phyloP scores from a whole-genome alignment of 2,888 invertebrate genomes.

The Stegophylla sp. region DNA sequence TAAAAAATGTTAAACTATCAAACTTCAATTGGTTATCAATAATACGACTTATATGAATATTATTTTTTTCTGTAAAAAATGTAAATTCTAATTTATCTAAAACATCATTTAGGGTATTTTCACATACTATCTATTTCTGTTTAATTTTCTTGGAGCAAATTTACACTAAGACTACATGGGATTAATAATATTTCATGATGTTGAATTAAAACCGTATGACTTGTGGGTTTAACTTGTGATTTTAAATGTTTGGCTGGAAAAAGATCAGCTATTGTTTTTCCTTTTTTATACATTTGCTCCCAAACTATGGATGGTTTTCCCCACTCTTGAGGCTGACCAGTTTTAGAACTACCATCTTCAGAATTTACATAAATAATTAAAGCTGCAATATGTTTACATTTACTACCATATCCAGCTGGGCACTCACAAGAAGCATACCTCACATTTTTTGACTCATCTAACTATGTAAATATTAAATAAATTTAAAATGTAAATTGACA shows the following conservation, averaged over 20 bases:
- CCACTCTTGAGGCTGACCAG: constrained; percentile 1
- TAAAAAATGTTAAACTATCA: neutral
- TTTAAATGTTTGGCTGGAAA: no score
- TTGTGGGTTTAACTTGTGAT: no score
- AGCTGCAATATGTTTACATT: neutral
- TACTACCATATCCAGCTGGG: constrained; percentile 5
- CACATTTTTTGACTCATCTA: neutral
- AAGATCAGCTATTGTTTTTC: neutral
- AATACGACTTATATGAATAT: neutral
- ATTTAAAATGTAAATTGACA: no score
- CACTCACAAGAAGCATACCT: constrained; percentile 3
- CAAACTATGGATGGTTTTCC: neutral
- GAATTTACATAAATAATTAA: constrained; percentile 6
- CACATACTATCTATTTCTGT: neutral
- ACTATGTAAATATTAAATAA: constrained; percentile 1
- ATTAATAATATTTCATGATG: neutral
- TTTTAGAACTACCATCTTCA: constrained; percentile 9
- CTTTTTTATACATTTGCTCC: constrained; percentile 5
- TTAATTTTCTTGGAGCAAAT: no score
- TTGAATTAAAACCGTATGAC: neutral
- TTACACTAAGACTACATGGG: no score
- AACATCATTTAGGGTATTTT: neutral
- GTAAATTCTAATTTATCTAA: neutral
- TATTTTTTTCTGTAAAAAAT: no score
- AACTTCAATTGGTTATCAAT: neutral